phyloP scores from a whole-genome alignment of 2,113 vertebrate genomes.

The Antechinus stuartii region DNA sequence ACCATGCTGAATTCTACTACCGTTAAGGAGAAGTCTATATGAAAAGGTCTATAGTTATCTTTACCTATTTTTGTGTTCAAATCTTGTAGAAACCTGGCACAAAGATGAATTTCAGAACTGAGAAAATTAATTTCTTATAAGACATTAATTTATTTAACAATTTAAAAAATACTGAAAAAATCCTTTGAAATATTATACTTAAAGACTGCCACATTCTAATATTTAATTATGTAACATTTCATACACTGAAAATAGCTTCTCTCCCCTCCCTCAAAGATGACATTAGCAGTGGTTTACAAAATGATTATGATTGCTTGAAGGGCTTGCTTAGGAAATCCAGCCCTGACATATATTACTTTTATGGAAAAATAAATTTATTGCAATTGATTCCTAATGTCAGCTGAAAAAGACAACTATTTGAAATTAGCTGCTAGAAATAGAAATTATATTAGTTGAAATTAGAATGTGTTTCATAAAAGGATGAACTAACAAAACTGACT shows the following conservation, averaged over 20 bases:
- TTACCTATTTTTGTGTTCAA: constrained; percentile 19
- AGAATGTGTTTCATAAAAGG: constrained; percentile 60
- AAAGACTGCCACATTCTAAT: constrained; percentile 56
- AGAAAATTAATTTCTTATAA: constrained; percentile 41
- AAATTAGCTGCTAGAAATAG: constrained; percentile 74
- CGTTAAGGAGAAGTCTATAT: constrained; percentile 26
- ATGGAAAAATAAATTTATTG: constrained; percentile 77
- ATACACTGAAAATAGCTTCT: constrained; percentile 55
- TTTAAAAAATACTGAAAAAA: constrained; percentile 58
- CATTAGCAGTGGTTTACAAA: constrained; percentile 66
- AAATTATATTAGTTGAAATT: constrained; percentile 69
- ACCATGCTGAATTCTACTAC: not conserved
- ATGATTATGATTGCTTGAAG: constrained; percentile 67
- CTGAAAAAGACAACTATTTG: constrained; percentile 68
- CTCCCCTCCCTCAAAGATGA: constrained; percentile 59
- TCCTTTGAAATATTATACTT: constrained; percentile 42
- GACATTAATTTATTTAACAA: constrained; percentile 45
- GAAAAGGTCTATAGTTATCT: not conserved
- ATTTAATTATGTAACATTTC: constrained; percentile 70
- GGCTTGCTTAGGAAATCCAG: constrained; percentile 66
- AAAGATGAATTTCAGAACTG: constrained; percentile 43
- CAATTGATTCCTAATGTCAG: constrained; percentile 73
- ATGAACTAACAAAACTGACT: constrained; percentile 58
- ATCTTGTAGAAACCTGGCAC: constrained; percentile 33
- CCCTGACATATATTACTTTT: constrained; percentile 70